phyloP scores from a whole-genome alignment of 2,797 vertebrate genomes.

The Phaenicophaeus curvirostris region DNA sequence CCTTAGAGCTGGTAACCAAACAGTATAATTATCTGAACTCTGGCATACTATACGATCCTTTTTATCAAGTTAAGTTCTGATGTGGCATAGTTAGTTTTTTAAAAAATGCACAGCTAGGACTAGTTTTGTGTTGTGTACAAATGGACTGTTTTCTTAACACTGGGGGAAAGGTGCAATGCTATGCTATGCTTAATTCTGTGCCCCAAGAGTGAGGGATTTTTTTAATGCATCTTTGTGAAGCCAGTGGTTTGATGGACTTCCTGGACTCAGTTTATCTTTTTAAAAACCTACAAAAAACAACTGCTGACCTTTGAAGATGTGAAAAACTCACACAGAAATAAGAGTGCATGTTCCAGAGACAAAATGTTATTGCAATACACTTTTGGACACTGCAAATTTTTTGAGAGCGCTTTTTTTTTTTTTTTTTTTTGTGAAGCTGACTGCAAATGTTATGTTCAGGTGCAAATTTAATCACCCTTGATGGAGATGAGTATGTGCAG shows the following conservation, averaged over 20 bases:
- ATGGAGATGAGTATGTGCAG: neutral
- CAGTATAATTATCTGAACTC: neutral
- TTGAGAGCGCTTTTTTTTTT: neutral
- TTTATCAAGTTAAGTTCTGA: neutral
- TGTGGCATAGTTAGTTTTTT: neutral
- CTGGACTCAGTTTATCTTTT: neutral
- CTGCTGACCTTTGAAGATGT: neutral
- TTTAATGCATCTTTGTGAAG: neutral
- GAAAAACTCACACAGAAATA: neutral
- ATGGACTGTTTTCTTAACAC: neutral
- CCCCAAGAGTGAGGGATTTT: neutral
- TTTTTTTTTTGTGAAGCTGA: neutral
- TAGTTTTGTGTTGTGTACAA: neutral
- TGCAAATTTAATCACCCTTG: neutral
- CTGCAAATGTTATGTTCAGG: neutral
- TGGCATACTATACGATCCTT: neutral
- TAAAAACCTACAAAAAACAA: neutral
- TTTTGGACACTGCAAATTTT: neutral
- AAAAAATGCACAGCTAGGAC: neutral
- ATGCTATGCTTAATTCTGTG: neutral
- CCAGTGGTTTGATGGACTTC: neutral
- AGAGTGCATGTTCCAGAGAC: neutral
- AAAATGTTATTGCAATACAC: accelerated
- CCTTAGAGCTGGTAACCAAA: neutral
- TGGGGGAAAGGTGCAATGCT: neutral